These are phyloP conservation scores for Protonibea diacanthus DNA, from an alignment of 2,797 vertebrate species.

Conservation along the genomic window DNA sequence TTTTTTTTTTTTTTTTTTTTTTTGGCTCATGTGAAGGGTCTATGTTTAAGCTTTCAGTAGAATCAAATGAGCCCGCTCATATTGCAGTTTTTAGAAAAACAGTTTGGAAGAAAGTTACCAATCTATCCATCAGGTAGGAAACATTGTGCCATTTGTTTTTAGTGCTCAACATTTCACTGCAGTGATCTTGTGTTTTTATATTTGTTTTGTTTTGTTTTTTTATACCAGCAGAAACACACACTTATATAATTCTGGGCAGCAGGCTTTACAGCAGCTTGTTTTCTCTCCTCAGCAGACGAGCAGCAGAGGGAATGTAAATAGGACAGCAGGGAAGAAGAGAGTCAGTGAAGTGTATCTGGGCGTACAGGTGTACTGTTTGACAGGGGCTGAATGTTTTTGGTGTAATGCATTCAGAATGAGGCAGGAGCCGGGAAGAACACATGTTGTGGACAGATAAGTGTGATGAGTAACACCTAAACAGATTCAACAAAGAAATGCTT, in stretches of 20 bases:
- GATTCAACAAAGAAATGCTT: slow-evolving; percentile 45
- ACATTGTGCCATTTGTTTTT: not conserved
- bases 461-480: slow-evolving; percentile 53
- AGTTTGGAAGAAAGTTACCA: not conserved
- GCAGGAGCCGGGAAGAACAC: slow-evolving; percentile 36
- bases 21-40: too few relatives aligned
- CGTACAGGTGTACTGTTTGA: slow-evolving; percentile 57
- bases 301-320: slow-evolving; percentile 38
- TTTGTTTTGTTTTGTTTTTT: slow-evolving; percentile 3
- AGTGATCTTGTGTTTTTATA: not conserved
- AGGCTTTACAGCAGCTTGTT: slow-evolving; percentile 13
- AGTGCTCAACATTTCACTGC: not conserved
- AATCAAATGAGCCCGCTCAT: not conserved
- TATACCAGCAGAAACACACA: slow-evolving; percentile 8
- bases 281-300: slow-evolving; percentile 11
- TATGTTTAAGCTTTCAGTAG: not conserved
- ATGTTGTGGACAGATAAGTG: slow-evolving; percentile 54
- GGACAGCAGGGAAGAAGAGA: slow-evolving; percentile 34
- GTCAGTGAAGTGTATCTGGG: slow-evolving; percentile 50
- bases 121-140: not conserved
- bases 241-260: slow-evolving; percentile 20
- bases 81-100: not conserved
- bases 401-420: slow-evolving; percentile 57
- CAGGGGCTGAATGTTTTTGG: slow-evolving; percentile 56
- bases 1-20: too few relatives aligned